Base-by-base conservation (phyloP, 2,888 invertebrate species). In the Salticus scenicus region DNA sequence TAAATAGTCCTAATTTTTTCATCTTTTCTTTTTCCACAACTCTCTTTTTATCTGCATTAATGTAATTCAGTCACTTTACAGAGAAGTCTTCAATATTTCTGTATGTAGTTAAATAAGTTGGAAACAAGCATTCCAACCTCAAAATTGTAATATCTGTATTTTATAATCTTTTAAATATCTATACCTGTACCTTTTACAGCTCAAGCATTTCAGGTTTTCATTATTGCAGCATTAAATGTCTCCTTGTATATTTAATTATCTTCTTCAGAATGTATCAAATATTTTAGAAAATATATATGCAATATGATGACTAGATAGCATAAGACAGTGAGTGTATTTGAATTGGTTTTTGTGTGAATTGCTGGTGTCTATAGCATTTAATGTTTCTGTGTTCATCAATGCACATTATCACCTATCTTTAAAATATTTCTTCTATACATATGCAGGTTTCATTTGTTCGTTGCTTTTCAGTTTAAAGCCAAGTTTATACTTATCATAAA, bases 361-460 rank as follows among this genome's bases (percentile, higher is more conserved):
- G 67, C 67, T 67, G 67, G 12, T 33, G 37, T 67, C n/a, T 33
- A 37, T 37, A 67, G 67, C 10, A 67, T 37, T 67, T 67, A 37
- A n/a, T 67, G 20, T n/a, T n/a, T n/a, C n/a, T 37, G 8, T 67
- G 67, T 67, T 67, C 8, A 5, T 28, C 33, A 33, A 33, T 37
- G 67, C 67, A 67, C 67, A 20, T 24, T 4, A 24, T 57, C 17
- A 57, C 57, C 4, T 24, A 57, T 7, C 57, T 57, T 57, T 57
- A 20, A 5, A 24, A 57, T 57, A 17, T 24, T 57, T 57, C 20
- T n/a, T 20, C 24, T 17, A 1, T 12, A n/a, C 2, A 10, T 47
- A 17, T 47, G 17, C 14, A 47, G n/a, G 5, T 24, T 20, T 24
- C 57, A 17, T n/a, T 57, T 57, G 7, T 47, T 47, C 17, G n/a